Evolutionary conservation across 2,888 invertebrate genomes (phyloP), one percentile per base, ranked within the genome.

Genomic region (Pycnomerus fuliginosus): DNA sequence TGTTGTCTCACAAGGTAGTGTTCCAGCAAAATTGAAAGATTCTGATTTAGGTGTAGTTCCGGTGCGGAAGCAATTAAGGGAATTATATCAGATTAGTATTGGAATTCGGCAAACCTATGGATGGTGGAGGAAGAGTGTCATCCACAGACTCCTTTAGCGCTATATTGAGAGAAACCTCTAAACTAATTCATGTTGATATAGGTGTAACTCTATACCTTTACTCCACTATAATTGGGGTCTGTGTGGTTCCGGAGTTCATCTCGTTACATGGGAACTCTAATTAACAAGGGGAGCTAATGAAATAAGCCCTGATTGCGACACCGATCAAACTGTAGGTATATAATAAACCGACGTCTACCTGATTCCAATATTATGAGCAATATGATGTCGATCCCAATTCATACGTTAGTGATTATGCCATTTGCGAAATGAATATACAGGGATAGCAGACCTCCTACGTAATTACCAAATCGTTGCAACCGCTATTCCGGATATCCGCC

Each of bases 301-400:
- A 71, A 70, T 70, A 68, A 68, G 65, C 64, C 64, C 60, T 69
- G 70, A 71, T 71, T 71, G 69, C 67, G 63, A 65, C 68, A 64
- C 66, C 68, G 63, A 68, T 67, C 67, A 64, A 57, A 60, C 61
- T 54, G 48, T 53, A 53, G n/a, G n/a, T 58, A 58, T 54, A 48
- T 47, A 44, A 51, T 53, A 53, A 47, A 48, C 48, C 51, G 43
- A 51, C 54, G 48, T 52, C 51, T 42, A 45, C 23, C 41, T 49
- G 42, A 25, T 48, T 40, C 40, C 48, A 36, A 44, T 40, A 44
- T 37, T 37, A 37, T 37, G 37, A 37, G n/a, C n/a, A n/a, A n/a
- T n/a, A n/a, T n/a, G n/a, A n/a, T n/a, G n/a, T n/a, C n/a, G n/a
- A n/a, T n/a, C n/a, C n/a, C n/a, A n/a, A n/a, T n/a, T n/a, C n/a